Conservation (phyloP, 2,888 invertebrate genomes). For the Acleris sparsana region DNA sequence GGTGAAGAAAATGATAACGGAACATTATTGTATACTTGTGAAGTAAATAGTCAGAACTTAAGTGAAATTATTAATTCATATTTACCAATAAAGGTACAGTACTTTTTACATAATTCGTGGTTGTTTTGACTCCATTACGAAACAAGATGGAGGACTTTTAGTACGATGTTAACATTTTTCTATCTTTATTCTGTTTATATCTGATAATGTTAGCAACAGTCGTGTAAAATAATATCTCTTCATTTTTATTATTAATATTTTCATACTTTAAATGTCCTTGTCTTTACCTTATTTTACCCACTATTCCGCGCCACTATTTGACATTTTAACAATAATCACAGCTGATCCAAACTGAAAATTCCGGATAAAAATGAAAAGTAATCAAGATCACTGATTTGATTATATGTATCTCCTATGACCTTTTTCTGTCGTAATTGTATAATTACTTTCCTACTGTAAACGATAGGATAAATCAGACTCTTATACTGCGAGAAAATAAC, state of each 20-base stretch:
- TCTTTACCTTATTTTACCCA: constrained; percentile 14
- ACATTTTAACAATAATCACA: constrained; percentile 39
- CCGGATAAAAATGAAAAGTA: not conserved
- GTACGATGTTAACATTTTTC: constrained; percentile 55
- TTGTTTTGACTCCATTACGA: constrained; percentile 73
- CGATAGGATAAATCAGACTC: not conserved
- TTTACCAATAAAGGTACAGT: constrained; percentile 88
- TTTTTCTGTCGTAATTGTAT: not conserved
- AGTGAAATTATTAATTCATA: constrained; percentile 87
- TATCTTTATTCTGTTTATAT: constrained; percentile 46
- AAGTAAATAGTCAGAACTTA: constrained; percentile 85
- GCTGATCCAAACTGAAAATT: constrained; percentile 40
- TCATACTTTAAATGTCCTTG: not conserved
- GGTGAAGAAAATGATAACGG: constrained; percentile 88
- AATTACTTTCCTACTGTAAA: not conserved
- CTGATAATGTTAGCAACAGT: constrained; percentile 12
- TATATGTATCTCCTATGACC: not conserved
- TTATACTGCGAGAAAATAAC: not conserved
- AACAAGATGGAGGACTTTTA: constrained; percentile 67
- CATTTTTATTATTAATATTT: constrained; percentile 21
- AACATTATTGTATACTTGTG: constrained; percentile 84
- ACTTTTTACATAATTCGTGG: constrained; percentile 58
- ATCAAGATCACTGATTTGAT: not conserved
- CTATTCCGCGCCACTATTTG: constrained; percentile 50
- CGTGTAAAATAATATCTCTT: constrained; percentile 22